Base-by-base conservation (phyloP, 1,140 invertebrate genomes). In the Ceratina calcarata region DNA sequence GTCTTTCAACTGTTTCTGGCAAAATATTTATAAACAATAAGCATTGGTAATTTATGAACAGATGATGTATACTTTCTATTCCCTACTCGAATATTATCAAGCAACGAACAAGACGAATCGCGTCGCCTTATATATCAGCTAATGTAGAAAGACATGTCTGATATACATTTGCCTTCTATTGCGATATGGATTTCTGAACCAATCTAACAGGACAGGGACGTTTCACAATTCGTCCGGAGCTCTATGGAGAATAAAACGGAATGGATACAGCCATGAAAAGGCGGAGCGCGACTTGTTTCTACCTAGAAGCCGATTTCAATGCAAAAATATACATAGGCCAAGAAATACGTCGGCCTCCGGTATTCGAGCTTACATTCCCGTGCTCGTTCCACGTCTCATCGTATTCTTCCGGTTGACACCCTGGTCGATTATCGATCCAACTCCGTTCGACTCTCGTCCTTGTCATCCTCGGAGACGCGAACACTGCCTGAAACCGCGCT, bases 371-470 rank as follows among this genome's bases (percentile, higher is more conserved):
- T 32, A 62, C 72, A 78, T 66, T 65, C 69, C 12, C 32, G 16
- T 12, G 69, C 27, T 51, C 37, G 49, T 73, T 65, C 16, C 45
- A 45, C 62, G 76, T 58, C 68, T n/a, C 24, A 27, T 24, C 53
- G 49, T 67, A 67, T 68, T 53, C 62, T 79, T 79, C 64, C 18
- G 61, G 53, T 69, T 60, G 65, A 71, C 65, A 77, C 37, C 13
- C 45, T 16, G 15, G 53, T 78, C 53, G 68, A 81, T 81, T 77
- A 80, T 76, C 78, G 78, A 81, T 81, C 74, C 65, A 57, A 32
- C 51, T 68, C 65, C 65, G 55, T 75, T 69, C 20, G 37, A 57
- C 57, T 32, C 3, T 15, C 18, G n/a, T 7, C 8, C 68, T 32
- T 24, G 64, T 62, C 76, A 74, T 73, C 49, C 22, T 15, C 68